These are phyloP conservation scores for Cathartes aura DNA, from an alignment of 2,113 vertebrate genomes.

Conservation along the genomic window DNA sequence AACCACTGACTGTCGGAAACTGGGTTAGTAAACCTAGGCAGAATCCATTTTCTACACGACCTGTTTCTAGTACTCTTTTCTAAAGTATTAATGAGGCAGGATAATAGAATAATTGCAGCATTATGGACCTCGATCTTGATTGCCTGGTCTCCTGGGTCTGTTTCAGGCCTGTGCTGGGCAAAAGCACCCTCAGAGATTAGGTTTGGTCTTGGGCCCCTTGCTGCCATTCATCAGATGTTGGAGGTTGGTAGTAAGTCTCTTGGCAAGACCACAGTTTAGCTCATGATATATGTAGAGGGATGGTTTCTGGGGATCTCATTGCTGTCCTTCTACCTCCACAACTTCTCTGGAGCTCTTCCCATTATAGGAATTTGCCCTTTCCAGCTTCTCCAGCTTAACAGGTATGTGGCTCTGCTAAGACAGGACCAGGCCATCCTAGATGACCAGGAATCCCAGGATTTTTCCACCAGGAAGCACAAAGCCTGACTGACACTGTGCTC, in stretches of 20 bases:
- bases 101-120: neutral
- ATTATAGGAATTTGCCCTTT: neutral
- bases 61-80: neutral
- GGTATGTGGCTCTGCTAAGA: fast-evolving
- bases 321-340: neutral
- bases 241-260: neutral
- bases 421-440: neutral
- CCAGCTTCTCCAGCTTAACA: neutral
- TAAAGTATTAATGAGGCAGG: neutral
- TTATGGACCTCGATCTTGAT: fast-evolving
- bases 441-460: neutral
- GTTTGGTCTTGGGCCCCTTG: neutral
- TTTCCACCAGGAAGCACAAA: neutral
- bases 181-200: neutral
- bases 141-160: neutral
- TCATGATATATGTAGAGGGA: neutral
- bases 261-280: neutral
- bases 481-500: neutral
- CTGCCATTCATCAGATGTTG: neutral
- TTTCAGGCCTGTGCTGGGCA: neutral
- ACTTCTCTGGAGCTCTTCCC: neutral
- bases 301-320: neutral
- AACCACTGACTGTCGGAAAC: neutral
- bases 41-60: neutral
- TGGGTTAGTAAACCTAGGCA: neutral